Conservation (phyloP, 2,888 invertebrate species). For the Crioceris asparagi region DNA sequence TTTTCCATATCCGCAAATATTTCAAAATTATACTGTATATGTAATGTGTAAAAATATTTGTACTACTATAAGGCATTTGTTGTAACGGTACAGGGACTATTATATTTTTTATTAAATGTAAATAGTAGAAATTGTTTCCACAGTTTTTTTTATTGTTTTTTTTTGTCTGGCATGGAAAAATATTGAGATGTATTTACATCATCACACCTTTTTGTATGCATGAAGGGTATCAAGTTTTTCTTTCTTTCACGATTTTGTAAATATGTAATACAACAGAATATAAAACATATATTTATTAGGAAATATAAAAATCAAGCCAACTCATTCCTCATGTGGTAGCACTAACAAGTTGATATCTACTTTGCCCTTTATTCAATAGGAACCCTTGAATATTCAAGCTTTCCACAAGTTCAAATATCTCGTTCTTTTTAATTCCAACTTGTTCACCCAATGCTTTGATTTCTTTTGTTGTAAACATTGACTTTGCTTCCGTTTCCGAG, state of each 20-base stretch:
- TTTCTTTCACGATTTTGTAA: background rate
- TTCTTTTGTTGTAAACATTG: constrained; percentile 65
- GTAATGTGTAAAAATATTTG: too few relatives aligned
- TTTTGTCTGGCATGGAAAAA: too few relatives aligned
- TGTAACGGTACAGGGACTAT: constrained; percentile 12
- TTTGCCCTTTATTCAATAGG: constrained; percentile 63
- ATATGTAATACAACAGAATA: background rate
- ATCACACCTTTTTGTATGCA: too few relatives aligned
- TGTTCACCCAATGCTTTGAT: constrained; percentile 60
- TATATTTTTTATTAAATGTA: constrained; percentile 14
- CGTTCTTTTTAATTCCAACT: constrained; percentile 51
- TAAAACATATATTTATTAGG: background rate
- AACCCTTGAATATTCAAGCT: constrained; percentile 78
- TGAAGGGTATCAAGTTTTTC: too few relatives aligned
- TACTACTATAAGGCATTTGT: constrained; percentile 10
- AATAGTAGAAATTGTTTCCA: constrained; percentile 12
- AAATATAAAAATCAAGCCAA: too few relatives aligned
- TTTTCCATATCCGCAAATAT: too few relatives aligned
- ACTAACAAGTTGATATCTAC: constrained; percentile 29
- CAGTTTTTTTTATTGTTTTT: too few relatives aligned
- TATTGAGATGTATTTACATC: too few relatives aligned
- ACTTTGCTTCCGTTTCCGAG: constrained; percentile 54
- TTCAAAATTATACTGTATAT: too few relatives aligned
- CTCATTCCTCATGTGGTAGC: too few relatives aligned
- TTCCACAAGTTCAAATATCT: constrained; percentile 60